Conservation (phyloP, 2,113 vertebrate genomes). For the Kryptolebias marmoratus region DNA sequence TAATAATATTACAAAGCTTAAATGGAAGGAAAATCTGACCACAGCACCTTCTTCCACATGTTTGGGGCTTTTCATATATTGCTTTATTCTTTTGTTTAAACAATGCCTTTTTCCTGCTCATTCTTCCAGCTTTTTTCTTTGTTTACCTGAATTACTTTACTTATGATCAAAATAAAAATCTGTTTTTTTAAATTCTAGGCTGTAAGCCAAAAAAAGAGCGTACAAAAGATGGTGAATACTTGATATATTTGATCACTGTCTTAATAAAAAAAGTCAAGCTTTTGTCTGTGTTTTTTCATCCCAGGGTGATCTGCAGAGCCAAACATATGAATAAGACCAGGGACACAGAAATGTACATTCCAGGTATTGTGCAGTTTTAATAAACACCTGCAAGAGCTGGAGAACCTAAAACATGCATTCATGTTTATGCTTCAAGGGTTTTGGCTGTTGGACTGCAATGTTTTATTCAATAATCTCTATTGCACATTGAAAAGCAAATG, state of each 20-base stretch:
- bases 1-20: background rate
- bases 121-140: too few relatives aligned
- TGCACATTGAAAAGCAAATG: too few relatives aligned
- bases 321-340: background rate
- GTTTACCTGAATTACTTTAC: too few relatives aligned
- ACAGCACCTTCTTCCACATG: too few relatives aligned
- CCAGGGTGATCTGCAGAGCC: constrained; percentile 37
- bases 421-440: background rate
- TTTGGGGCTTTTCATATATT: too few relatives aligned
- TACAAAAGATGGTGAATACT: background rate
- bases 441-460: too few relatives aligned
- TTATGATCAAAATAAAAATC: background rate
- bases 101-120: too few relatives aligned
- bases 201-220: background rate
- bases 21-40: too few relatives aligned
- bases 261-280: background rate
- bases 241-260: background rate
- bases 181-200: too few relatives aligned
- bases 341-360: accelerated
- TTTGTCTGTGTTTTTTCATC: background rate
- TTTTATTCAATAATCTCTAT: too few relatives aligned
- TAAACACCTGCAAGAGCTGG: too few relatives aligned
- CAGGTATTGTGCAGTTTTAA: constrained; percentile 10
- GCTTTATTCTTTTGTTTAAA: too few relatives aligned
- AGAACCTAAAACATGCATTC: background rate